Conservation (phyloP, 1,140 invertebrate species). For the Caenorhabditis remanei region DNA sequence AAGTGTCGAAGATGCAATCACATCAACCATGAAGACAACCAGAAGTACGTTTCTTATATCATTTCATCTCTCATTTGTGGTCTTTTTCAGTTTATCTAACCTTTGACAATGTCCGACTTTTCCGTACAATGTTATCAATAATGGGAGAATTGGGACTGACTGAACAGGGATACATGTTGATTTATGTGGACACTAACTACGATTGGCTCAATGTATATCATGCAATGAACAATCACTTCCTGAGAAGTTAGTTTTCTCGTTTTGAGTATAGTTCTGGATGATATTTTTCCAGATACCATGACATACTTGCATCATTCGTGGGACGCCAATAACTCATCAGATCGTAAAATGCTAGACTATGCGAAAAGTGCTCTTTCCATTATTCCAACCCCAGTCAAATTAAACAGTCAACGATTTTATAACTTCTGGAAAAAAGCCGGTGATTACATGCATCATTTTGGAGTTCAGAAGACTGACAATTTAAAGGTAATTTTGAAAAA, state of each 20-base stretch:
- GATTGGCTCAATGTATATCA: constrained; percentile 90
- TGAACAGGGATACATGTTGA: constrained; percentile 93
- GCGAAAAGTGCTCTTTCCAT: constrained; percentile 72
- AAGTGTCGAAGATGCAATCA: constrained; percentile 84
- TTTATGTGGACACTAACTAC: constrained; percentile 93
- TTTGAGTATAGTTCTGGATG: too few relatives aligned
- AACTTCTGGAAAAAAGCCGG: constrained; percentile 74
- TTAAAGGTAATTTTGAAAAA: not conserved
- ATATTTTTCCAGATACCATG: constrained; percentile 68
- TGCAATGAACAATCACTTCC: constrained; percentile 82
- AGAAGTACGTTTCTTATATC: constrained; percentile 83
- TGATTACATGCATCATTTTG: constrained; percentile 71
- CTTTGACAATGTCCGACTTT: constrained; percentile 85
- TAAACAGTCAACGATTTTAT: constrained; percentile 40
- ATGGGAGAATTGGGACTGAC: constrained; percentile 90
- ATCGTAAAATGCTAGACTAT: constrained; percentile 72
- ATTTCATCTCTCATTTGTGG: constrained; percentile 6
- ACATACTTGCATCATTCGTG: constrained; percentile 68
- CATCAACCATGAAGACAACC: constrained; percentile 89
- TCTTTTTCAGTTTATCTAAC: constrained; percentile 88
- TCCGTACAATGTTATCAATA: constrained; percentile 90
- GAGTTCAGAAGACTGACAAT: constrained; percentile 66
- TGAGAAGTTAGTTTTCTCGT: constrained; percentile 81
- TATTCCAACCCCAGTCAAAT: constrained; percentile 75
- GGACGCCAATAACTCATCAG: constrained; percentile 68